Base-by-base conservation (phyloP, 2,888 invertebrate genomes). In the Achlya flavicornis region DNA sequence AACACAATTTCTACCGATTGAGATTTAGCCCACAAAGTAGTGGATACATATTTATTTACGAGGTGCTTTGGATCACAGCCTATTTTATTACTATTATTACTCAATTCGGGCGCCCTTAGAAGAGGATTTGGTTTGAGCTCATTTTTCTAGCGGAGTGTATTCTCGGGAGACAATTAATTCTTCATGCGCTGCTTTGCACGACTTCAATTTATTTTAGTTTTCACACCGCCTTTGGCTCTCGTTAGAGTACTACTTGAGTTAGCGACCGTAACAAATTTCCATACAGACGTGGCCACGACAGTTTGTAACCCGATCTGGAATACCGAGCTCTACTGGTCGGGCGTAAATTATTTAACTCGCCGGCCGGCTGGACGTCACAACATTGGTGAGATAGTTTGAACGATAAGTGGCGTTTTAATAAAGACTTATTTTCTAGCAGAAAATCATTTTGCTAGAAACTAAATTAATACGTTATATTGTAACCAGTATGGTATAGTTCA, bases 221-320 rank as follows among this genome's bases (percentile, higher is more conserved):
- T 76, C 78, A 71, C 79, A 70, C 78, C 78, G 74, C 77, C 72
- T 77, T 80, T 75, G 78, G 77, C 70, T 77, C 80, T 83, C 83
- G 85, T 85, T 84, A 84, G 71, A 74, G 75, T 72, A 71, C 74
- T 75, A 73, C 75, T 41, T 41, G 12, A 73, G 72, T 70, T 73
- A 74, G 80, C 76, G 75, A 74, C 75, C 72, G 80, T 75, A 80
- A 85, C 86, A 85, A 87, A 88, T 88, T 79, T 78, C 66, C 73
- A 61, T 65, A 72, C 68, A 74, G 84, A 84, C 85, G 78, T 79
- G 72, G 74, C 87, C 86, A 85, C 78, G 83, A 80, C 84, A 81
- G 80, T 79, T 83, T 73, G 86, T 78, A 85, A 85, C 83, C 77
- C 71, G 81, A 85, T 84, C 84, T 78, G 69, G 71, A 67, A 71